Evolutionary conservation across 2,797 vertebrate genomes (phyloP).

Genomic region (Poecilia wingei): DNA sequence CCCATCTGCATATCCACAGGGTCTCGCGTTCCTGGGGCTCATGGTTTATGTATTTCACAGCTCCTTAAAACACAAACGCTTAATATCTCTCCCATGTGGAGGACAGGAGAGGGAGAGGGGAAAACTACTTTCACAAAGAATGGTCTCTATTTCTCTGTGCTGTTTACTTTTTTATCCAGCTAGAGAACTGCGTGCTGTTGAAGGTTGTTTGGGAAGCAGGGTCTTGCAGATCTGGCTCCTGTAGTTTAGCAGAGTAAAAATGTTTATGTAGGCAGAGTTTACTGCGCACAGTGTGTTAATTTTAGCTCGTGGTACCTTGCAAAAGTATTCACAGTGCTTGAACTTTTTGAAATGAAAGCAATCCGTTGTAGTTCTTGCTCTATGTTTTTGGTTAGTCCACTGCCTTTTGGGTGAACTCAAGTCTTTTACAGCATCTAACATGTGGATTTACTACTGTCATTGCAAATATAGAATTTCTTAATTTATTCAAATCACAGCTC

Average conservation of each 20-base stretch:
- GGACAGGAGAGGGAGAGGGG: constrained; percentile 64
- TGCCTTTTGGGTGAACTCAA: not conserved
- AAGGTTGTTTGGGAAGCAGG: constrained; percentile 73
- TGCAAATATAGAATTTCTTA: no score
- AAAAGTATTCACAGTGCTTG: not conserved
- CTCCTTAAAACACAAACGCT: constrained; percentile 98
- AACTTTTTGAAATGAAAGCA: not conserved
- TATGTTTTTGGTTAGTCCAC: not conserved
- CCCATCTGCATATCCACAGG: constrained; percentile 99
- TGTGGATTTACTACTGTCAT: not conserved
- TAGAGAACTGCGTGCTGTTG: constrained; percentile 66
- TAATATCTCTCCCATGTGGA: constrained; percentile 97
- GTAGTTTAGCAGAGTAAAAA: constrained; percentile 49
- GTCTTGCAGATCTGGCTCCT: constrained; percentile 44
- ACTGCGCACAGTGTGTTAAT: constrained; percentile 30
- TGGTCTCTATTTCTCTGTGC: constrained; percentile 65
- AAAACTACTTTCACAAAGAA: constrained; percentile 66
- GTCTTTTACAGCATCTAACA: not conserved
- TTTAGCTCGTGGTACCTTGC: not conserved
- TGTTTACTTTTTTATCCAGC: constrained; percentile 69
- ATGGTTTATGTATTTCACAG: constrained; percentile 99
- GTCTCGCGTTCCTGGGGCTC: constrained; percentile 95
- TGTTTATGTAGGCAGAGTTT: constrained; percentile 18
- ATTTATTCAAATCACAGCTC: no score
- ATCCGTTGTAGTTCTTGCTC: not conserved